These are phyloP conservation scores for Molossus alvarezi DNA, from an alignment of 2,797 vertebrate species.

Conservation along the genomic window DNA sequence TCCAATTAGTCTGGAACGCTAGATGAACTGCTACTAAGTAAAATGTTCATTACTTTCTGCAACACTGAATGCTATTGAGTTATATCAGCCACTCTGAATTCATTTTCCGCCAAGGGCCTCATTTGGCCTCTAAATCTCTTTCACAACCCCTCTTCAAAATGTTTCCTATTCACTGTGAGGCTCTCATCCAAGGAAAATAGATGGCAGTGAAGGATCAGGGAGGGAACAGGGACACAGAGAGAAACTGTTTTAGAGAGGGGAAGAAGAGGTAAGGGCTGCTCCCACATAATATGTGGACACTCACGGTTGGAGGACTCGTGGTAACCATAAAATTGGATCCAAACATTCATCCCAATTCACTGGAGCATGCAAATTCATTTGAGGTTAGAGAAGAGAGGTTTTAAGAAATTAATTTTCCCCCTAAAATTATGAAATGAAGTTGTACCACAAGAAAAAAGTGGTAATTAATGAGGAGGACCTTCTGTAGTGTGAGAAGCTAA, in stretches of 20 bases:
- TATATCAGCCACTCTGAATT: slow-evolving; percentile 57
- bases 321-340: slow-evolving; percentile 24
- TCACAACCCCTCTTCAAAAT: slow-evolving; percentile 63
- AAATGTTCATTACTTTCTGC: slow-evolving; percentile 59
- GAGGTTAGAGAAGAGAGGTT: slow-evolving; percentile 57
- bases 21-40: slow-evolving; percentile 80
- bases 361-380: slow-evolving; percentile 28
- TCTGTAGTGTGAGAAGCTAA: slow-evolving; percentile 13
- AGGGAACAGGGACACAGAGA: background rate
- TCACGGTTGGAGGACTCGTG: background rate
- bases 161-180: slow-evolving; percentile 74
- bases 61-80: slow-evolving; percentile 65
- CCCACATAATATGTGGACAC: background rate
- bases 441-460: slow-evolving; percentile 10
- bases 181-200: slow-evolving; percentile 77
- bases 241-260: slow-evolving; percentile 13
- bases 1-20: slow-evolving; percentile 84
- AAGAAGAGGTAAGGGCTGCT: background rate
- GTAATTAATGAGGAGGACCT: background rate
- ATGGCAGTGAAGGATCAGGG: slow-evolving; percentile 31
- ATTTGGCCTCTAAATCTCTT: slow-evolving; percentile 77
- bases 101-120: slow-evolving; percentile 62
- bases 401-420: background rate
- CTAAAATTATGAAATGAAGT: slow-evolving; percentile 50
- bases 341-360: background rate